A percentile compares a stretch with the other conserved stretches of the same genome.
Evolutionary conservation across 2,888 invertebrate genomes (phyloP).

Genomic region (Sycophila texana): DNA sequence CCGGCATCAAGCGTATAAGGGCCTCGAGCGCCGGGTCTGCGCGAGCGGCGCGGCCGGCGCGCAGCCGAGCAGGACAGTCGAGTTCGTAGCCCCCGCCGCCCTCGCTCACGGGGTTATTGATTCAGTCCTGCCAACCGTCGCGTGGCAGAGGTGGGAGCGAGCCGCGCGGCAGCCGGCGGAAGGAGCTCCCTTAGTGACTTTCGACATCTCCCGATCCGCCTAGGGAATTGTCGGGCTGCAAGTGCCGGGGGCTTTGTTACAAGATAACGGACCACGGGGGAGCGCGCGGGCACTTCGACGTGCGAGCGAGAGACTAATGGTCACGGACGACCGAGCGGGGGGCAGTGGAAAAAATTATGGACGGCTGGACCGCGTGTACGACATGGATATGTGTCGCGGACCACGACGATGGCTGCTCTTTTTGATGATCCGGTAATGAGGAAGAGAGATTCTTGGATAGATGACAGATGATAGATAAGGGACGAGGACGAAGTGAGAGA

Average conservation of each 20-base stretch:
- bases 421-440: no score
- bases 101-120: slow-evolving; percentile 67
- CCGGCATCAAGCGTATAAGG: slow-evolving; percentile 44
- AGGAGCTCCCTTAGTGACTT: slow-evolving; percentile 51
- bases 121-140: slow-evolving; percentile 70
- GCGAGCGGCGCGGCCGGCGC: background rate
- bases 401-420: no score
- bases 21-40: slow-evolving; percentile 25
- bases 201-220: slow-evolving; percentile 49
- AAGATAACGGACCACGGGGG: slow-evolving; percentile 50
- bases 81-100: background rate
- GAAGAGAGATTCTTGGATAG: no score
- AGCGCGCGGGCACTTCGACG: slow-evolving; percentile 7
- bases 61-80: slow-evolving; percentile 12
- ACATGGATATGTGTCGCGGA: no score
- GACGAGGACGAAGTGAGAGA: no score
- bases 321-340: no score
- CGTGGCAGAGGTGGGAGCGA: background rate
- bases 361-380: no score
- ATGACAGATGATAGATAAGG: no score
- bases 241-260: slow-evolving; percentile 41
- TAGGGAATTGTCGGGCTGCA: slow-evolving; percentile 51
- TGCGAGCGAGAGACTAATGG: no score
- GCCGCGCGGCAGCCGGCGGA: background rate
- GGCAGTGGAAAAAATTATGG: no score